Evolutionary conservation across 2,113 vertebrate species (phyloP), one percentile per base, ranked within the genome.

Genomic region (Corythoichthys haematopterus): DNA sequence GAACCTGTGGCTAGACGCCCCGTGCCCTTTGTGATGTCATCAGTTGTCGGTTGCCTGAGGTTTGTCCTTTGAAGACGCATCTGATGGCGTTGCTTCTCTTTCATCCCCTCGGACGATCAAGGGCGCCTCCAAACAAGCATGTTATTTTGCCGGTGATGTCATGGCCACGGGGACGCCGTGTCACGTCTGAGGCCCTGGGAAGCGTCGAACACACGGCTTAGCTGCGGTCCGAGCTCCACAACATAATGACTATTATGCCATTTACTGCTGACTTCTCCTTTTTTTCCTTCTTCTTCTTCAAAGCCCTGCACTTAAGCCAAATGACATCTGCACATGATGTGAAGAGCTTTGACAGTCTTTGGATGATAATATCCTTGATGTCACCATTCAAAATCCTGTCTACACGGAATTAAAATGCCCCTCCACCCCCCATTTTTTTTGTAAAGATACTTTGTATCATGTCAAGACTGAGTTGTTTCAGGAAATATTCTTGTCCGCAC

Each of bases 71-170:
- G 66, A 88, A 86, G 83, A 87, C 51, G 61, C 85, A 72, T 83
- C 78, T 84, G 80, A 83, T 84, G 79, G 80, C 74, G 85, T 84
- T 5, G 82, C n/a, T 64, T 48, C 28, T 51, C 81, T 88, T 90
- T 88, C 75, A 88, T 88, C 81, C 80, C 74, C 66, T 57, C 68
- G 82, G 77, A 89, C 79, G 58, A 85, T 91, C 81, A 90, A 90
- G 81, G 79, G 72, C 88, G 86, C 88, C 87, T 87, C 81, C 80
- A 84, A 84, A 87, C 81, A 88, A 90, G 84, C 79, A 84, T 87
- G 83, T 86, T 81, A 89, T 90, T 90, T 89, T 78, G 78, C 80
- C 78, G 65, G 70, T 89, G 83, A 89, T 84, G 85, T 89, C 86
- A 90, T 80, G 72, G 78, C 75, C 75, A 65, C 69, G 72, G 79